Conservation (phyloP, 2,888 invertebrate species). For the Chironomus riparius region DNA sequence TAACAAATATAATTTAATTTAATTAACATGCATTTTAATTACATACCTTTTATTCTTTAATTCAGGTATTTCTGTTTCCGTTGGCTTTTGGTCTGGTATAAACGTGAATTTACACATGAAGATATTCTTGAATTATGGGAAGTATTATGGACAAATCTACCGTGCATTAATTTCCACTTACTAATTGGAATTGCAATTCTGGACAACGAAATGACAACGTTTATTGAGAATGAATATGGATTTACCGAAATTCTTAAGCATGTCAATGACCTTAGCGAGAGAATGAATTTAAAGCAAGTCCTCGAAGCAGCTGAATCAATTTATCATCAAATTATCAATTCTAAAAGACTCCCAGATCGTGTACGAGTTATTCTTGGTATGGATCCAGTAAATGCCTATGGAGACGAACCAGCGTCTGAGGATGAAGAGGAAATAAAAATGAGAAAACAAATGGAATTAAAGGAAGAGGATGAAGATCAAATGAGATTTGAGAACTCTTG, state of each 20-base stretch:
- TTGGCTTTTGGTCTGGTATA: constrained; percentile 93
- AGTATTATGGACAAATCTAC: constrained; percentile 89
- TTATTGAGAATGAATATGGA: constrained; percentile 88
- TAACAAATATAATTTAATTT: too few species aligned
- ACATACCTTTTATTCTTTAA: too few species aligned
- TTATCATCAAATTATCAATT: constrained; percentile 72
- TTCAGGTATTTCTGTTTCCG: constrained; percentile 96
- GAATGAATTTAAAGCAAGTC: constrained; percentile 72
- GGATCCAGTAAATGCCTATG: constrained; percentile 39
- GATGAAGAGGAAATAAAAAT: constrained; percentile 29
- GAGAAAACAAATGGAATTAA: too few species aligned
- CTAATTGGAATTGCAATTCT: constrained; percentile 89
- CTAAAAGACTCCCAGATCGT: constrained; percentile 60
- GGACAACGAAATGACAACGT: constrained; percentile 72
- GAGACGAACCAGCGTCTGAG: constrained; percentile 40
- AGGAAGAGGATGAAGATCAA: neutral
- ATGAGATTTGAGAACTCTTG: neutral
- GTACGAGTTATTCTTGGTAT: constrained; percentile 65
- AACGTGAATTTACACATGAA: constrained; percentile 79
- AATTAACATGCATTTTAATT: neutral
- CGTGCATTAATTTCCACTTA: constrained; percentile 91
- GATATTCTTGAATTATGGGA: constrained; percentile 93
- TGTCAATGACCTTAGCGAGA: constrained; percentile 86
- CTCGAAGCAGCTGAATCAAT: constrained; percentile 86
- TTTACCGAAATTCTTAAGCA: constrained; percentile 97